Base-by-base conservation (phyloP, 2,888 invertebrate species). In the Ctena decussata region DNA sequence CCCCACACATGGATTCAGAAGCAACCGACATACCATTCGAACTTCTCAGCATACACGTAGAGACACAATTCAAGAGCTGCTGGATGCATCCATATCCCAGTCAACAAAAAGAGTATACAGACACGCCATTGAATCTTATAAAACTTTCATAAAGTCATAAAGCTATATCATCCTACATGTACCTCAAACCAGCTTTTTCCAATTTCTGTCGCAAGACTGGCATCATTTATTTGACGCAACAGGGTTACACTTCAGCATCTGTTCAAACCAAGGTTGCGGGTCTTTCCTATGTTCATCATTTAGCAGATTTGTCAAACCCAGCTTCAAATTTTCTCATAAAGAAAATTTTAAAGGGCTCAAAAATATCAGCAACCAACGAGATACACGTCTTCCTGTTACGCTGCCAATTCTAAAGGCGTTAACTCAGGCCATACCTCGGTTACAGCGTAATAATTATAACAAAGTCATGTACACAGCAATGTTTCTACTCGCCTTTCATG, bases 301-400 rank as follows among this genome's bases (percentile, higher is more conserved):
- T 83, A 12, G 12, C 37, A 1, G 44, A 53, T n/a, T 39, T 41
- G 27, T 12, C 37, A 2, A 77, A 73, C 72, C 65, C 75, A n/a
- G 49, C 81, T 2, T 35, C 75, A 12, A 24, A 39, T 24, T 81
- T 78, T 32, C 30, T 83, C 1, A 37, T 83, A 8, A 83, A 83
- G 53, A 80, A 80, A 57, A 35, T 83, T 6, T 37, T 86, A 18
- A 24, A 75, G 44, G 71, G 32, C 49, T 1, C 24, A 41, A 30
- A 60, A 60, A 15, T n/a, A n/a, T 18, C 8, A 32, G 11, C 1
- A 15, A 35, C 21, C 32, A 8, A 3, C 8, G 1, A n/a, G 86
- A 86, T 44, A 39, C 35, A 77, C 71, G 85, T 5, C 27, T 21
- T 8, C 85, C 82, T 1, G 49, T 85, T 39, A 82, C 82, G 6